Percentiles rank a stretch among this genome's conserved stretches.
phyloP scores from a whole-genome alignment of 2,113 vertebrate genomes.

The Clarias gariepinus region DNA sequence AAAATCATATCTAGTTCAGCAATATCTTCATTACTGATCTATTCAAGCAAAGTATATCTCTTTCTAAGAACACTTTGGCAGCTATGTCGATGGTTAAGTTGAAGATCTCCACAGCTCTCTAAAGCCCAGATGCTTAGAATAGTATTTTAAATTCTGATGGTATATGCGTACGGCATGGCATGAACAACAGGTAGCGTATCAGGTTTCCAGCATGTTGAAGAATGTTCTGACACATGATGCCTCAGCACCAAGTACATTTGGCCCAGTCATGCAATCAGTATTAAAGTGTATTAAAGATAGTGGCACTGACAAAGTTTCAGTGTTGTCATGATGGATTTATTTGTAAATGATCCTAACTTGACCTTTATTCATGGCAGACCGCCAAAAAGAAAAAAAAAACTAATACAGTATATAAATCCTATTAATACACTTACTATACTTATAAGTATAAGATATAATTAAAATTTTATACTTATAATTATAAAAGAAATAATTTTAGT shows the following conservation, averaged over 20 bases:
- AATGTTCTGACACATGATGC: slow-evolving; percentile 10
- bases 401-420: neutral
- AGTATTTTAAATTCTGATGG: slow-evolving; percentile 40
- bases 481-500: neutral
- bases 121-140: slow-evolving; percentile 27
- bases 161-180: slow-evolving; percentile 37
- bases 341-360: neutral
- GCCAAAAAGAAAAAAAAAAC: neutral
- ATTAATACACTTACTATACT: neutral
- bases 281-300: slow-evolving; percentile 9
- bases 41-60: neutral
- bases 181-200: slow-evolving; percentile 20
- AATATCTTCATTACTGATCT: neutral
- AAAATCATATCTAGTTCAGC: neutral
- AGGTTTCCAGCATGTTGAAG: slow-evolving; percentile 20
- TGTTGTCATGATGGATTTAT: neutral
- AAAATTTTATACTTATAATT: too few relatives aligned
- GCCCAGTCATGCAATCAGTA: neutral
- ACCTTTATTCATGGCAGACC: neutral
- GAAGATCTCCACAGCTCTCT: slow-evolving; percentile 28
- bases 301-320: neutral
- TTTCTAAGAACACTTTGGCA: neutral
- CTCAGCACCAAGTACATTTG: neutral
- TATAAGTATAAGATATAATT: neutral
- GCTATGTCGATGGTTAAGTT: slow-evolving; percentile 14